Evolutionary conservation across 2,113 vertebrate species (phyloP).

Genomic region (Strix aluco): DNA sequence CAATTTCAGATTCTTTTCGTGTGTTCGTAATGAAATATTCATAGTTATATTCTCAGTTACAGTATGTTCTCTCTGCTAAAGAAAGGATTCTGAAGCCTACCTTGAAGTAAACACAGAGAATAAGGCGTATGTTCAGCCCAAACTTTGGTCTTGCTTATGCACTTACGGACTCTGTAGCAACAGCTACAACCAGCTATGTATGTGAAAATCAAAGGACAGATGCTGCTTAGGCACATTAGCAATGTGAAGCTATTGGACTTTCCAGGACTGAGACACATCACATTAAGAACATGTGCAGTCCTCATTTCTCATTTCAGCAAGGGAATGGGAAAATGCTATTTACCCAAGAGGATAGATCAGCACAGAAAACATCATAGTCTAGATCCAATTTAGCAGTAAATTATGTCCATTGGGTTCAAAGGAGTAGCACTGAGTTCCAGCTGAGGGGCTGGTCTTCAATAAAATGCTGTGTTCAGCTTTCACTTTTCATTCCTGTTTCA

Average conservation of each 20-base stretch:
- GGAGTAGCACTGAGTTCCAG: not conserved
- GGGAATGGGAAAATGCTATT: not conserved
- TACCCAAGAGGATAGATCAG: not conserved
- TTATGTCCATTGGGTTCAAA: not conserved
- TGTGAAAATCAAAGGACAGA: not conserved
- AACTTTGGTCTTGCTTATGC: not conserved
- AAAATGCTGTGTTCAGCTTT: not conserved
- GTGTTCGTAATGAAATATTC: not conserved
- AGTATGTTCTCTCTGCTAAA: not conserved
- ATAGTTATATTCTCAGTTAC: not conserved
- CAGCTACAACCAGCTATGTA: not conserved
- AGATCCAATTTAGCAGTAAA: not conserved
- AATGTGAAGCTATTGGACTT: not conserved
- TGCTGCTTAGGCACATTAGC: not conserved
- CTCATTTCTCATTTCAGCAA: not conserved
- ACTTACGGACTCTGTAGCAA: not conserved
- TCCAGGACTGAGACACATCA: not conserved
- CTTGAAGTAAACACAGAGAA: not conserved
- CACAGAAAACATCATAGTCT: not conserved
- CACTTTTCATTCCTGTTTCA: not conserved
- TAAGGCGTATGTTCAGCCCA: not conserved
- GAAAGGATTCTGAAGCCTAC: not conserved
- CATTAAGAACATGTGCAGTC: not conserved
- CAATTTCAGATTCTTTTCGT: not conserved
- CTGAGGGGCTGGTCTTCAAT: not conserved